Conservation (phyloP, 1,140 invertebrate genomes). For the Telenomus remus region DNA sequence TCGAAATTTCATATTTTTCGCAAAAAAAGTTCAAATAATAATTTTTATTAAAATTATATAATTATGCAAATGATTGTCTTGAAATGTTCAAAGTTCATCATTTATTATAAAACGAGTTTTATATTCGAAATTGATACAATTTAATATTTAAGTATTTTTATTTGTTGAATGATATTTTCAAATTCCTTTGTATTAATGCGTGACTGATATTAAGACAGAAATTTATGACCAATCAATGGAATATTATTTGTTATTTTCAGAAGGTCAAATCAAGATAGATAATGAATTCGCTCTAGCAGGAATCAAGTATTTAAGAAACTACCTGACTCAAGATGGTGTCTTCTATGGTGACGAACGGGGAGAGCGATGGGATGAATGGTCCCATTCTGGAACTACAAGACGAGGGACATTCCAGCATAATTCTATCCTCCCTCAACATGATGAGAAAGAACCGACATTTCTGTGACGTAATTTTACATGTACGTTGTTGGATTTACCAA, state of each 20-base stretch:
- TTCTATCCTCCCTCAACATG: slow-evolving; percentile 81
- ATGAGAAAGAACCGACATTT: slow-evolving; percentile 86
- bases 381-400: slow-evolving; percentile 67
- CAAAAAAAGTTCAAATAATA: too few relatives aligned
- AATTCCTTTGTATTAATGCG: too few relatives aligned
- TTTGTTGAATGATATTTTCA: too few relatives aligned
- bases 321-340: slow-evolving; percentile 57
- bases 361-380: slow-evolving; percentile 56
- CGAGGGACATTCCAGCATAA: slow-evolving; percentile 75
- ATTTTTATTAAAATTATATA: too few relatives aligned
- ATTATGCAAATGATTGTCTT: too few relatives aligned
- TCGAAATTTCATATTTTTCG: too few relatives aligned
- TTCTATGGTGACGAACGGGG: slow-evolving; percentile 56
- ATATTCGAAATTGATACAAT: too few relatives aligned
- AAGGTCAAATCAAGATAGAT: background rate
- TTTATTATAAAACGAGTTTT: too few relatives aligned
- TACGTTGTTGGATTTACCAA: slow-evolving; percentile 69
- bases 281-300: background rate
- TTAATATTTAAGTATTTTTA: too few relatives aligned
- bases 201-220: too few relatives aligned
- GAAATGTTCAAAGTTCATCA: too few relatives aligned
- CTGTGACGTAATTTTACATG: slow-evolving; percentile 87
- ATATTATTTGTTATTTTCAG: background rate
- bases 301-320: background rate
- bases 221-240: too few relatives aligned